Evolutionary conservation across 2,797 vertebrate genomes (phyloP), one percentile per base, ranked within the genome.

Genomic region (Babyrousa celebensis): DNA sequence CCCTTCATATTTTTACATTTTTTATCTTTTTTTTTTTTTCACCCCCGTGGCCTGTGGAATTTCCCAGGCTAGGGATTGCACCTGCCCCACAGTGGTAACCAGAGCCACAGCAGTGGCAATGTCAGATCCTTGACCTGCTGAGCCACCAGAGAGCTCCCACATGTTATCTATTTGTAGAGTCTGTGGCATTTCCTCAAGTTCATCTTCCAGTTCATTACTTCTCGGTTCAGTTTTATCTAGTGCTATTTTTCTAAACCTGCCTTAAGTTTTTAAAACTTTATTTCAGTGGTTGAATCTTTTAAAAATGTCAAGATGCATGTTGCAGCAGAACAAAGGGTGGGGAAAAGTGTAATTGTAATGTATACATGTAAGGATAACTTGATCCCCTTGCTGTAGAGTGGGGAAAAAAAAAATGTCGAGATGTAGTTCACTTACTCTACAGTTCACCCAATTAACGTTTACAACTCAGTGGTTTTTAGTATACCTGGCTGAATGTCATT

Each of bases 401-500:
- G 36, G 36, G 36, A 36, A 36, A 36, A 36, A 36, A 78, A 79
- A 54, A 36, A 23, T 2, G 16, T 12, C 40, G 32, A 84, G 36
- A 60, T 36, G 10, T 40, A 40, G 16, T 32, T 93, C 4, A 65
- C 25, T 32, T 82, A 12, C 36, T 29, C 77, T 36, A 72, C 2
- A 67, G 21, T 89, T 84, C 43, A 62, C 48, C n/a, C 56, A 68
- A 25, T 23, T 84, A 70, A 74, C 40, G 11, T 43, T 6, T 65
- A 48, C 18, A 65, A n/a, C 36, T 48, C 60, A 71, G 23, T 77
- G 29, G 17, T 29, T 68, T 85, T 85, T 92, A 54, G n/a, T 25
- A 70, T 32, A 95, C 77, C 82, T 40, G n/a, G 29, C 23, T 82
- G n/a, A 75, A 85, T 71, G 68, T 71, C 43, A 80, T 43, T 82